Percentiles rank a stretch among this genome's conserved stretches.
phyloP scores from a whole-genome alignment of 2,797 vertebrate genomes.

The Chloroceryle inda region DNA sequence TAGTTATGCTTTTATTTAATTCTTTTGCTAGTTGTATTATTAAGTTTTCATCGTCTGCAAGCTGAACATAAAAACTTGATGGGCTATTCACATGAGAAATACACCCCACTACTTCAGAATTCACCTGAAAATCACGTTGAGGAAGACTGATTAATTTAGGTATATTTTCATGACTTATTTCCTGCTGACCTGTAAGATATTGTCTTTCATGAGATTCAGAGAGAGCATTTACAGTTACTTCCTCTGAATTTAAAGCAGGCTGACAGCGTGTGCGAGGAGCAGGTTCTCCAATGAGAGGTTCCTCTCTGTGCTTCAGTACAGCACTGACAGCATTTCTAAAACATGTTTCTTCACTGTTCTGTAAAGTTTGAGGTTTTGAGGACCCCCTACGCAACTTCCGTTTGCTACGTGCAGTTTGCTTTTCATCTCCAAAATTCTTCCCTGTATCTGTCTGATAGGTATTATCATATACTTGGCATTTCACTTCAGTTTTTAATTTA shows the following conservation, averaged over 20 bases:
- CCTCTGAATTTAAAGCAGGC: not conserved
- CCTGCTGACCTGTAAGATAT: not conserved
- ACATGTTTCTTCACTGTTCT: not conserved
- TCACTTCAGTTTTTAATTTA: slow-evolving; percentile 22
- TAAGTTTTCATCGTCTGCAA: slow-evolving; percentile 83
- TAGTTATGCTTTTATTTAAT: slow-evolving; percentile 76
- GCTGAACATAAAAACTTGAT: slow-evolving; percentile 86
- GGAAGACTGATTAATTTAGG: slow-evolving; percentile 77
- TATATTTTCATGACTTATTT: not conserved
- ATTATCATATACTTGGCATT: not conserved
- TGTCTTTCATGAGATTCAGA: not conserved
- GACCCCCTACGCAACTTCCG: not conserved
- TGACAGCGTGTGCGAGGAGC: not conserved
- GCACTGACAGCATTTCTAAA: not conserved
- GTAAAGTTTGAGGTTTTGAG: not conserved
- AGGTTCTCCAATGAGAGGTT: not conserved
- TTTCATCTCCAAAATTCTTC: slow-evolving; percentile 21
- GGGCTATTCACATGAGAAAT: slow-evolving; percentile 79
- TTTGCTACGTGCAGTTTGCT: not conserved
- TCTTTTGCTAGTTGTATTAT: slow-evolving; percentile 82
- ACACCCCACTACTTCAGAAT: slow-evolving; percentile 77
- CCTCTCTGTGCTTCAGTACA: not conserved
- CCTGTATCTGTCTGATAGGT: not conserved
- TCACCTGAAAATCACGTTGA: slow-evolving; percentile 68
- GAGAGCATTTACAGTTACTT: not conserved